Conservation (phyloP, 2,888 invertebrate genomes). For the Epiblema foenella region DNA sequence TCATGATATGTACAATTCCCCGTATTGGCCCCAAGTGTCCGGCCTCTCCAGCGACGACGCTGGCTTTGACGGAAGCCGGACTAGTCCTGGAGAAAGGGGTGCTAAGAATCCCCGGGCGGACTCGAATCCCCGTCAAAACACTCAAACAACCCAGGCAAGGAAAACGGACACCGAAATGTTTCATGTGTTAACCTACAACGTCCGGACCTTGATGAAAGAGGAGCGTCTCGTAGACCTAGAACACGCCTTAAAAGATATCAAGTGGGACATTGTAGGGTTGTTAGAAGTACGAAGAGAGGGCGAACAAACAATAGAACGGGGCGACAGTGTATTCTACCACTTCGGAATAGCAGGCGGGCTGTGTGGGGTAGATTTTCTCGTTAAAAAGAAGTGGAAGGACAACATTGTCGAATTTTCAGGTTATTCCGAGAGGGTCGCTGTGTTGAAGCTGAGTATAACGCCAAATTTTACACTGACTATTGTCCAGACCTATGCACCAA, state of each 20-base stretch:
- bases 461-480: too few species aligned
- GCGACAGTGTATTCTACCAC: too few species aligned
- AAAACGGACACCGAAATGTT: slow-evolving; percentile 5
- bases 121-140: neutral
- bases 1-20: neutral
- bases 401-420: neutral
- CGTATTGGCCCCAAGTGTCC: slow-evolving; percentile 7
- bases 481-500: too few species aligned
- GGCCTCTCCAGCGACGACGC: neutral
- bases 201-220: slow-evolving; percentile 2
- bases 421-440: too few species aligned
- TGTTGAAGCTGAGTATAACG: too few species aligned
- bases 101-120: slow-evolving; percentile 17
- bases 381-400: slow-evolving; percentile 10
- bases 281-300: too few species aligned
- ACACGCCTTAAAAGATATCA: too few species aligned
- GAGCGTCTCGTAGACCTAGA: too few species aligned
- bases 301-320: too few species aligned
- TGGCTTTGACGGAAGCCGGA: slow-evolving; percentile 1
- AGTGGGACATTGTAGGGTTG: too few species aligned
- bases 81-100: neutral
- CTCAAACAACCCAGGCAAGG: slow-evolving; percentile 2
- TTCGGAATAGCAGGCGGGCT: too few species aligned
- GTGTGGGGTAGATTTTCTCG: slow-evolving; percentile 8
- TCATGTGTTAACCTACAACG: slow-evolving; percentile 16